Conservation (phyloP, 2,113 vertebrate genomes). For the Xenotilapia leptura region DNA sequence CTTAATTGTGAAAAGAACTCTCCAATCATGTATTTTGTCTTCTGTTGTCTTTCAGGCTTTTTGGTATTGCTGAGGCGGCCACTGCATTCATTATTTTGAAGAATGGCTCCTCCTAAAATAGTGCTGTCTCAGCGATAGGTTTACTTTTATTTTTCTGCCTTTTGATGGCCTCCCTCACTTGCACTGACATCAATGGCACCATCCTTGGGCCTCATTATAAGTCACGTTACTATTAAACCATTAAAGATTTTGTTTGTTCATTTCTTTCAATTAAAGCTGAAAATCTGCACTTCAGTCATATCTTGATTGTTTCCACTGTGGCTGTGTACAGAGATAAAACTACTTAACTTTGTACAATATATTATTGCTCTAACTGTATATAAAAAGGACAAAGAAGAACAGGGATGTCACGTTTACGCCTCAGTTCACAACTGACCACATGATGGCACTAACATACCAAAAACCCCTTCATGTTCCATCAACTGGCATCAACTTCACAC, state of each 20-base stretch:
- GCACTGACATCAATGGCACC: not conserved
- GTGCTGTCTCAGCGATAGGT: not conserved
- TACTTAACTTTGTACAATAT: not conserved
- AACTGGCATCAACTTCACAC: not conserved
- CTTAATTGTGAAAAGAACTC: not conserved
- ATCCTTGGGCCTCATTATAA: not conserved
- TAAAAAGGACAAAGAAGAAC: not conserved
- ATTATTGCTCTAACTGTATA: not conserved
- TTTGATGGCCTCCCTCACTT: not conserved
- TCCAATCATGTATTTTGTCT: not conserved
- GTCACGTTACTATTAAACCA: not conserved
- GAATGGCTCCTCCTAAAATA: not conserved
- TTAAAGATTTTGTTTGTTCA: not conserved
- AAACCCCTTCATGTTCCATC: not conserved
- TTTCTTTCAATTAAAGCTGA: not conserved
- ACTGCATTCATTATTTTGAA: not conserved
- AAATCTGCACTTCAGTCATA: not conserved
- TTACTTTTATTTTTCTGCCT: not conserved
- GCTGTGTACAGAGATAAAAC: not conserved
- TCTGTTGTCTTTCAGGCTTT: not conserved
- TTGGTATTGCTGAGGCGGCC: not conserved
- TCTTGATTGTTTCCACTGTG: not conserved
- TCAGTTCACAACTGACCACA: not conserved
- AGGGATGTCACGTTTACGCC: not conserved
- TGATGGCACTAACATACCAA: not conserved